Evolutionary conservation across 2,113 vertebrate genomes (phyloP), one percentile per base, ranked within the genome.

Genomic region (Upupa epops): DNA sequence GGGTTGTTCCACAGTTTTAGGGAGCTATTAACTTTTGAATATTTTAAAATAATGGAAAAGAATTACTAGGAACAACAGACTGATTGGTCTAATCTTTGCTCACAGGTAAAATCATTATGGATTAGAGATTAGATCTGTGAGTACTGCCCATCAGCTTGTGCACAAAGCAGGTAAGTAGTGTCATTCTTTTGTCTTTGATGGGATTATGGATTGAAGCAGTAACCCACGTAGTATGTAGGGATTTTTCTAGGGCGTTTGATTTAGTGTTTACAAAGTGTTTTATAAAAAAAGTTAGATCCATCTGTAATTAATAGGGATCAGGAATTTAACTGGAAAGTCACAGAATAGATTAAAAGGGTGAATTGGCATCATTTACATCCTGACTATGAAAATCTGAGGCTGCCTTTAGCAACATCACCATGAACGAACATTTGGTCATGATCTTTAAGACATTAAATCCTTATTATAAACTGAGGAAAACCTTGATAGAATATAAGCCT

Each of bases 351-450:
- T 72, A 49, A 71, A 90, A 59, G 13, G 17, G 88, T 34, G n/a
- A 65, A 4, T 18, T 31, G 24, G 20, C 79, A 54, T 51, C 78
- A 54, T 55, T 48, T 42, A 12, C 52, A 86, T 36, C 8, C 36
- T 0, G 66, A 17, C 5, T 55, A 16, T 0, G 2, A 74, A 46
- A n/a, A n/a, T 13, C 28, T 63, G 56, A 83, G 21, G 13, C 34
- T 3, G 3, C 9, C 52, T 58, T 69, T 40, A 71, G 25, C 0
- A 1, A 31, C 32, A 26, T 29, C 46, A 42, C 6, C 80, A 51
- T 58, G 66, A 69, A 79, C 19, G 1, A 78, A 26, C 8, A 51
- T 85, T 69, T 24, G 42, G 8, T 10, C 0, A 0, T 12, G 9
- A 51, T 42, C 51, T 69, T 85, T 13, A 54, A 21, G 18, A 19